Percentiles rank a stretch among this genome's conserved stretches.
Conservation (phyloP, 35 echinoderm and acorn worm genomes). For the Stichopus chloronotus region DNA sequence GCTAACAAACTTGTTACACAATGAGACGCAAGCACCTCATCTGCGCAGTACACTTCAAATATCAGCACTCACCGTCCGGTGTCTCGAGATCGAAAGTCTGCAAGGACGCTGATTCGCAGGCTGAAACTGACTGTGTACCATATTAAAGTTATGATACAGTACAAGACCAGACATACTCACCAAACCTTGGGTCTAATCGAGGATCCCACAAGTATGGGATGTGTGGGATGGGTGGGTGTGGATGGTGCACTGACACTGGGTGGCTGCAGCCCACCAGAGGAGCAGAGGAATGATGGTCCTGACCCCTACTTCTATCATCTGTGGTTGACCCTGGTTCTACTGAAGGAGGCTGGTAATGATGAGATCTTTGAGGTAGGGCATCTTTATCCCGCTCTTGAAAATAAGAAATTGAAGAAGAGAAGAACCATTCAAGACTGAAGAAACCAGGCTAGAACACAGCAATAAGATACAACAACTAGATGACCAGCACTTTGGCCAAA, state of each 20-base stretch:
- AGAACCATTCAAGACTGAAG: too few relatives aligned
- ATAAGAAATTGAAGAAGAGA: not conserved
- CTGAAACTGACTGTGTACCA: too few relatives aligned
- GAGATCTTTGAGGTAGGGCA: not conserved
- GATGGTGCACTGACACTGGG: slow-evolving; percentile 40
- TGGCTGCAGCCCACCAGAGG: slow-evolving; percentile 28
- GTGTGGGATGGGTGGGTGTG: slow-evolving; percentile 47
- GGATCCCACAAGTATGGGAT: slow-evolving; percentile 66
- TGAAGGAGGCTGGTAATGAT: slow-evolving; percentile 31
- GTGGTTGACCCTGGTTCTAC: slow-evolving; percentile 46
- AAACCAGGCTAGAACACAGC: too few relatives aligned
- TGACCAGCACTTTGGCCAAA: too few relatives aligned
- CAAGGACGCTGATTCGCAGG: too few relatives aligned
- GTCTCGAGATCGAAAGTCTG: too few relatives aligned
- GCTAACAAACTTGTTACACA: too few relatives aligned
- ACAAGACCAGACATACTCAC: not conserved
- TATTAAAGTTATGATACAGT: too few relatives aligned
- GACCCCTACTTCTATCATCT: slow-evolving; percentile 38
- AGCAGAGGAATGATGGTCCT: slow-evolving; percentile 21
- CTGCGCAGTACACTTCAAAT: too few relatives aligned
- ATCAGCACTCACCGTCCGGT: too few relatives aligned
- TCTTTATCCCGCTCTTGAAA: slow-evolving; percentile 38
- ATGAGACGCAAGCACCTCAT: too few relatives aligned
- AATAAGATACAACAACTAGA: too few relatives aligned
- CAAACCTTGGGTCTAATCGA: slow-evolving; percentile 57